These are phyloP conservation scores for Omphaloscelis lunosa DNA, from an alignment of 2,888 invertebrate species.

Conservation along the genomic window DNA sequence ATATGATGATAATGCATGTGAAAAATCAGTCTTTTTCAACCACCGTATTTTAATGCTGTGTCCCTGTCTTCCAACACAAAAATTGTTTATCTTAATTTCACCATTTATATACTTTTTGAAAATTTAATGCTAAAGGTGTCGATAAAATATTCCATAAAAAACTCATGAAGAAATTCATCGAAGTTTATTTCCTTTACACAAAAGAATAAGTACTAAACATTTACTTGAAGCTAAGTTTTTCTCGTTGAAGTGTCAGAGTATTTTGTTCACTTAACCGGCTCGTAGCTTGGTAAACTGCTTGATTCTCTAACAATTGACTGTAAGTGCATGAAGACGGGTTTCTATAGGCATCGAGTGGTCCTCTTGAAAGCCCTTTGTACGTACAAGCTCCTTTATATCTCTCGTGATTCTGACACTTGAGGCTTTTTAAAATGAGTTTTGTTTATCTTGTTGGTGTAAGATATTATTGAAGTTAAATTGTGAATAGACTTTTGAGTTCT, in stretches of 20 bases:
- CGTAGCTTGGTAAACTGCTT: slow-evolving; percentile 60
- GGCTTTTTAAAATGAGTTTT: slow-evolving; percentile 30
- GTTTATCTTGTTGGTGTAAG: slow-evolving; percentile 27
- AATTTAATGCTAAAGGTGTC: not conserved
- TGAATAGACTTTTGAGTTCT: not conserved
- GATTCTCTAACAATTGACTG: slow-evolving; percentile 63
- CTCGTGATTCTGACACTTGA: slow-evolving; percentile 45
- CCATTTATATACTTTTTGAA: not conserved
- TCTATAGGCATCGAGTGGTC: slow-evolving; percentile 59
- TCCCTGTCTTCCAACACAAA: no score
- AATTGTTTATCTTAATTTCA: not conserved
- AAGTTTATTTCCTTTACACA: slow-evolving; percentile 21
- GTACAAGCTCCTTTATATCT: slow-evolving; percentile 48
- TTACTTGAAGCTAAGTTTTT: slow-evolving; percentile 38
- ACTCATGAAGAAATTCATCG: not conserved
- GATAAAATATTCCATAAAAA: slow-evolving; percentile 9
- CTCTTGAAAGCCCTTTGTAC: slow-evolving; percentile 57
- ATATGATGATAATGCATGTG: no score
- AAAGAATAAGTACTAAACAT: slow-evolving; percentile 26
- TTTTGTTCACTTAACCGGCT: slow-evolving; percentile 49
- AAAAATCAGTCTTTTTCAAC: no score
- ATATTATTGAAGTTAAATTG: slow-evolving; percentile 7
- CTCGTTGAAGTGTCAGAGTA: slow-evolving; percentile 49
- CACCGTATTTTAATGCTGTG: no score
- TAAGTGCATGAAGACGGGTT: slow-evolving; percentile 64